Percentiles rank a stretch among this genome's conserved stretches.
These are phyloP conservation scores for Planiliza haematocheilus DNA, from an alignment of 2,113 vertebrate species.

Conservation along the genomic window DNA sequence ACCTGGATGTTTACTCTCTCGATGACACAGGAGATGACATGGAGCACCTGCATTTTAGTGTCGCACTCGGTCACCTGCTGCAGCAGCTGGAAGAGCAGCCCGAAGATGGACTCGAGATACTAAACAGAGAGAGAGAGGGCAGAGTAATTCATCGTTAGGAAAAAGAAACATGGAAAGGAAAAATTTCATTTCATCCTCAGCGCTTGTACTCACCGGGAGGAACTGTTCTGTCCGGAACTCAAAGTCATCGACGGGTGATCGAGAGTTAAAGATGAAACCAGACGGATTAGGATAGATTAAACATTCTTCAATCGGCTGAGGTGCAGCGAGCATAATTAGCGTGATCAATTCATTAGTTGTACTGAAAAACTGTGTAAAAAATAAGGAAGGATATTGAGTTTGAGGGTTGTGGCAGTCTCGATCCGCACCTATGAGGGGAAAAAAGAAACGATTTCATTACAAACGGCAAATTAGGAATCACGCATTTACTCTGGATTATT, in stretches of 20 bases:
- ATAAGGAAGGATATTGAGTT: slow-evolving; percentile 95
- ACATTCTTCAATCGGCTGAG: background rate
- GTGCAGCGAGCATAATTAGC: background rate
- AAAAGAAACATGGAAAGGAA: no score
- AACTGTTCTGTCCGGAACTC: slow-evolving; percentile 98
- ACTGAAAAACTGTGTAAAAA: background rate
- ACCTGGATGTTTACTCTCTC: slow-evolving; percentile 97
- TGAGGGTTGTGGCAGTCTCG: slow-evolving; percentile 95
- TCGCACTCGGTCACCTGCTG: slow-evolving; percentile 98
- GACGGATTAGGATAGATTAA: background rate
- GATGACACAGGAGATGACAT: slow-evolving; percentile 97
- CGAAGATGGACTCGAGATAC: slow-evolving; percentile 96
- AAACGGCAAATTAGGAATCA: background rate
- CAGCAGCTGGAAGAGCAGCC: slow-evolving; percentile 93
- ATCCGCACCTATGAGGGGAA: slow-evolving; percentile 91
- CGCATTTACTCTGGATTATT: background rate
- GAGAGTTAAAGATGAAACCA: slow-evolving; percentile 81
- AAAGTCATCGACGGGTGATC: slow-evolving; percentile 95
- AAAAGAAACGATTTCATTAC: background rate
- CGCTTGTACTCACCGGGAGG: slow-evolving; percentile 87
- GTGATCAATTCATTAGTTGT: background rate
- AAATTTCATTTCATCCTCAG: background rate
- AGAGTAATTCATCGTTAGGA: background rate
- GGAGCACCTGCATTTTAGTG: slow-evolving; percentile 99
- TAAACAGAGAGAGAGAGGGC: slow-evolving; percentile 61